Base-by-base conservation (phyloP, 92 coral and sea anemone species). In the Phymanthus crucifer region DNA sequence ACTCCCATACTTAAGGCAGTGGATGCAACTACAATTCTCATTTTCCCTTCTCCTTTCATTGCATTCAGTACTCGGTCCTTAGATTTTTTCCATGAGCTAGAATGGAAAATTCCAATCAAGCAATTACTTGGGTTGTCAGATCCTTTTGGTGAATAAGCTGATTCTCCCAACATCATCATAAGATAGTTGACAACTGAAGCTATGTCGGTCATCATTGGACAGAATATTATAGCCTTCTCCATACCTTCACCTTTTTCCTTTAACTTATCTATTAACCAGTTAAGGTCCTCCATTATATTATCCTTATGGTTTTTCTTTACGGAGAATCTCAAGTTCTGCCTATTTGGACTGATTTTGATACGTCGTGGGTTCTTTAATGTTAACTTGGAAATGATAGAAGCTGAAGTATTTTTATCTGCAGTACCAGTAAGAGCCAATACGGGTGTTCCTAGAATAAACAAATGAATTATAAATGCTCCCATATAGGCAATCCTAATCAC, bases 1-100 rank as follows among this genome's bases (percentile, higher is more conserved):
- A 85, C 75, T 4, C 89, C 85, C 85, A 85, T 85, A 37, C 89
- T 80, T 21, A 86, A 81, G 10, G 89, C 89, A 27, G 3, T 48
- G n/a, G 57, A 48, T 48, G 57, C 10, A 18, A 85, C 85, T 21
- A 71, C 84, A 17, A 79, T 71, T 66, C 81, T 79, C 23, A 79
- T 61, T 65, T 79, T 85, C 19, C 84, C 89, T 32, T 40, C 21
- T n/a, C n/a, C n/a, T n/a, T n/a, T n/a, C n/a, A n/a, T n/a, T n/a
- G n/a, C n/a, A n/a, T n/a, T n/a, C n/a, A n/a, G n/a, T n/a, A n/a
- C n/a, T n/a, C n/a, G n/a, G n/a, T n/a, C n/a, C n/a, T n/a, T n/a
- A n/a, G n/a, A n/a, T n/a, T n/a, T n/a, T n/a, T n/a, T n/a, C n/a
- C n/a, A n/a, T n/a, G n/a, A n/a, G n/a, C n/a, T n/a, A n/a, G n/a